Base-by-base conservation (phyloP, 2,797 vertebrate genomes). In the Lagodon rhomboides region DNA sequence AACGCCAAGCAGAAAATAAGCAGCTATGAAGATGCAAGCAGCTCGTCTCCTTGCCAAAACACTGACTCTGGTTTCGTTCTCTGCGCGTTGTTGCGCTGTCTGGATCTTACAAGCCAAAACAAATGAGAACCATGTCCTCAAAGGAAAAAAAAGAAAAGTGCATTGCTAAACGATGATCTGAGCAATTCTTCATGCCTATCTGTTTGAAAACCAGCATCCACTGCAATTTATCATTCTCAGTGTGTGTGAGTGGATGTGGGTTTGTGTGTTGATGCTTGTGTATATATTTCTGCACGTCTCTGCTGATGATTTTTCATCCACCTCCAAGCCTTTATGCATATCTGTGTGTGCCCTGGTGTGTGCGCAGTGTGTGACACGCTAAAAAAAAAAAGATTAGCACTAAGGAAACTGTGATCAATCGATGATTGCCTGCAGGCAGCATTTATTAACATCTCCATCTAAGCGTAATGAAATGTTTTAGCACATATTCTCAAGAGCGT, bases 381-480 rank as follows among this genome's bases (percentile, higher is more conserved):
- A 53, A 68, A 69, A 78, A 83, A 44, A 53, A 68, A 69, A 78
- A 69, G 82, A 76, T 80, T 16, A 79, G 73, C 22, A 7, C 41
- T 65, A 69, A 77, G 41, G 63, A 85, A 84, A 79, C 71, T 84
- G 77, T 85, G 84, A 90, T 91, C 80, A 87, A 87, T 89, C 79
- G 46, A 74, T 89, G 71, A 79, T 74, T 65, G 79, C 75, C 85
- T 74, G 60, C 3, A 22, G 85, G 75, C 46, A 55, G 34, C 63
- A 71, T 88, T 85, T 89, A 88, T 90, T 88, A 89, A 83, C 83
- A 77, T 87, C 82, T 87, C 69, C 64, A 77, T 90, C 75, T 74
- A 60, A 72, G 63, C 12, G 15, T 85, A 87, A 89, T 88, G 67
- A 84, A 85, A 86, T 62, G 58, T 80, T 71, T 55, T 7, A 41